phyloP scores from a whole-genome alignment of 2,113 vertebrate species.

The Ceyx cyanopectus region DNA sequence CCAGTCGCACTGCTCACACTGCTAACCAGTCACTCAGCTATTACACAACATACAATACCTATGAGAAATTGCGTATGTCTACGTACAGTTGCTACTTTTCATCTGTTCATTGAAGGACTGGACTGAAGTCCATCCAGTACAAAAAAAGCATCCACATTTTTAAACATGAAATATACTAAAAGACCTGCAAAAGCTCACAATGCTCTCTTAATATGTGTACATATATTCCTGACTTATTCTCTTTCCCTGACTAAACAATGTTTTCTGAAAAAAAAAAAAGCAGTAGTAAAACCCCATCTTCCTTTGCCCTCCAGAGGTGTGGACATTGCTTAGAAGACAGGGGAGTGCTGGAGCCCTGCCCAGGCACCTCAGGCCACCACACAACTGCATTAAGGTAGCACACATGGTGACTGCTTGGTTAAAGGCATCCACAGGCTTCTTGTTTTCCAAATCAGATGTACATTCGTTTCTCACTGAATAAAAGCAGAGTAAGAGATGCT shows the following conservation, averaged over 20 bases:
- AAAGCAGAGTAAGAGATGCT: conserved; percentile 52
- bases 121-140: not conserved
- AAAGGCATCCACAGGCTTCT: not conserved
- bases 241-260: not conserved
- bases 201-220: not conserved
- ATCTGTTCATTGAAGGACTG: not conserved
- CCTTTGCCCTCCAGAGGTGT: not conserved
- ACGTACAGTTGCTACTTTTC: not conserved
- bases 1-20: not conserved
- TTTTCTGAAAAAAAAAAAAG: not conserved
- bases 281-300: not conserved
- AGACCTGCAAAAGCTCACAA: not conserved
- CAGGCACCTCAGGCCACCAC: not conserved
- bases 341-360: not conserved
- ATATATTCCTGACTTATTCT: not conserved
- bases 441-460: conserved; percentile 34
- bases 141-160: accelerated
- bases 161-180: not conserved
- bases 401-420: not conserved
- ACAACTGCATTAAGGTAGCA: not conserved
- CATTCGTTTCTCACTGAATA: conserved; percentile 35
- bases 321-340: not conserved
- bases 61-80: not conserved
- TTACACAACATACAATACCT: not conserved
- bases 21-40: not conserved